Evolutionary conservation across 2,113 vertebrate species (phyloP), one percentile per base, ranked within the genome.

Genomic region (Leucopsar rothschildi): DNA sequence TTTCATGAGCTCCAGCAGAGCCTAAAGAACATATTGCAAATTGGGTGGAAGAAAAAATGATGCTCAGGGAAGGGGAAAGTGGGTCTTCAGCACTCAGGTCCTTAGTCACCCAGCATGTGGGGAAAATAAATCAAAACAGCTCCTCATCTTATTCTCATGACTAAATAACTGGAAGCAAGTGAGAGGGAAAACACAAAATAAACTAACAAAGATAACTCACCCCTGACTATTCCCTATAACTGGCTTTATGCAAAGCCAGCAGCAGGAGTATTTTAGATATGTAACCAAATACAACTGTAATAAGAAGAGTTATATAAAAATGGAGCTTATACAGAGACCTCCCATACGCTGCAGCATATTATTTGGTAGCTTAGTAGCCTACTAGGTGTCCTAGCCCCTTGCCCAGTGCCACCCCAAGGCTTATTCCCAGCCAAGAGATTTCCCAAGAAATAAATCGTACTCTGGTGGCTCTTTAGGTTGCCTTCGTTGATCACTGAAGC

Each of bases 71-170:
- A 91, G 20, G 29, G 15, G 18, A 82, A 90, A 92, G 59, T 65
- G 59, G 29, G 82, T 93, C 92, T 92, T 69, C 50, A 90, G 82
- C 87, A 82, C 85, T 95, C 70, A 94, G 31, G 70, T 94, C 93
- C 61, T 93, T 90, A 71, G 72, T 88, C 75, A 94, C 53, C 5
- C 92, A 94, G 82, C 71, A 55, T 56, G 81, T 63, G 61, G 52
- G 56, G n/a, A 27, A 39, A 77, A 78, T 66, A 3, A 49, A 72
- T 50, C 49, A 77, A 80, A 94, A 85, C 45, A 93, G 45, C 42
- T 93, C 50, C 50, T 39, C 4, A 63, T 77, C 66, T 73, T 65
- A 77, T 39, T 60, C 59, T 94, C 37, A 24, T 35, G 39, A 64
- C 76, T 85, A 57, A 90, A 85, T 90, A 90, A 82, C 40, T 59